These are phyloP conservation scores for Drosophila novamexicana DNA, from an alignment of 1,140 invertebrate genomes.

Conservation along the genomic window DNA sequence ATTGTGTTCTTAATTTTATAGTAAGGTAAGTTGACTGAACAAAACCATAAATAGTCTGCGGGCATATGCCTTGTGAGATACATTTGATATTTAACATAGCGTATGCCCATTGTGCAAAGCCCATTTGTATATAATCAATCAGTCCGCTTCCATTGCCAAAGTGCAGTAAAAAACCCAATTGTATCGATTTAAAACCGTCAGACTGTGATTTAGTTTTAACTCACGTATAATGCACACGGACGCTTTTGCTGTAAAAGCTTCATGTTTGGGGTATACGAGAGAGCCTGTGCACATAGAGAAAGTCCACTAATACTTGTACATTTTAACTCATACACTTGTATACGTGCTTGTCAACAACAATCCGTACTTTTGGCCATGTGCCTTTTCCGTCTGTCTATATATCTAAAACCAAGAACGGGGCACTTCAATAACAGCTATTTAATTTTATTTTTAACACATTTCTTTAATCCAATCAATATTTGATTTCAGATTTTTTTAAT, in stretches of 20 bases:
- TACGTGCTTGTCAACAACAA: neutral
- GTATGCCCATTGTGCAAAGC: neutral
- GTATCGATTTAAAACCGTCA: neutral
- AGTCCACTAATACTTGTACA: constrained; percentile 3
- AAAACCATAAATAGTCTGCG: constrained; percentile 8
- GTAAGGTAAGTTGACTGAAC: constrained; percentile 75
- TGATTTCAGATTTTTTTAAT: constrained; percentile 84
- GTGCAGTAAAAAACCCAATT: neutral
- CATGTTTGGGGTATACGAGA: neutral
- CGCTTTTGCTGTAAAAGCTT: too few species aligned
- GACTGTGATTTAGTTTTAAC: neutral
- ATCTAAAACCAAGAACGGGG: neutral
- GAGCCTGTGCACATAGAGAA: neutral
- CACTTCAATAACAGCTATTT: constrained; percentile 27
- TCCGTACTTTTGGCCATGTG: neutral
- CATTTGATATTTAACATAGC: neutral
- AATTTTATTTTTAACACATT: constrained; percentile 58
- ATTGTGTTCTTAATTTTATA: constrained; percentile 77
- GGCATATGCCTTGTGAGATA: too few species aligned
- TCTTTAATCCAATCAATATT: constrained; percentile 82
- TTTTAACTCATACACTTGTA: neutral
- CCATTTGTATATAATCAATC: neutral
- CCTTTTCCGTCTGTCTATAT: constrained; percentile 14
- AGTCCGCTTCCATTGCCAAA: constrained; percentile 22
- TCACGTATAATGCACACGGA: neutral